Base-by-base conservation (phyloP, 2,797 vertebrate genomes). In the Pseudopleuronectes americanus region DNA sequence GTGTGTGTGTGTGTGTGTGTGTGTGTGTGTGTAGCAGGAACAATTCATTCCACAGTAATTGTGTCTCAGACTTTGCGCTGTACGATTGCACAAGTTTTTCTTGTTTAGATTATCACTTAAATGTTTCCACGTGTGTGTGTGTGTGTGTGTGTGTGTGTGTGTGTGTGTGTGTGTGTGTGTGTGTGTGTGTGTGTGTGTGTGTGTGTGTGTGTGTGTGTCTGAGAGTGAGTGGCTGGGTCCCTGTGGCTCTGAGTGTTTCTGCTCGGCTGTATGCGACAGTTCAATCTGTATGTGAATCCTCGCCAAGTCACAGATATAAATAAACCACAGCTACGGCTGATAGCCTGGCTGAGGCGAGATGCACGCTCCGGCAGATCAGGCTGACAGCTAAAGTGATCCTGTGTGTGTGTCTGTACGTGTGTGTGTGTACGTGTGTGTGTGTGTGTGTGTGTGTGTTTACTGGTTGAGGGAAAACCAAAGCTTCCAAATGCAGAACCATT, bases 231-330 rank as follows among this genome's bases (percentile, higher is more conserved):
- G 2, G 1, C n/a, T 57, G 19, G 56, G 8, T 23, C n/a, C 12
- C 16, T 33, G 21, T 28, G n/a, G 14, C 51, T 51, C 6, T 60
- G 3, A 31, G 24, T 68, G 59, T 24, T 36, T 70, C 6, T 47
- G 53, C 2, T 6, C 49, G 9, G 22, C 21, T 31, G 31, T 23
- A 6, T 33, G 21, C 49, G 68, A 41, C 58, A 8, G 6, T 81
- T 80, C 55, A 74, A 57, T 70, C 36, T 63, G 41, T 65, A 22
- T 58, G 55, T 68, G 70, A 74, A 53, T 70, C 31, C 24, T 33
- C 54, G 71, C 74, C 79, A 85, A 82, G 60, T 62, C 65, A 24
- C 38, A 47, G 71, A 84, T 84, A 85, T 80, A 86, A 88, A 90
- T 85, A 82, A 84, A 79, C 49, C 71, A 28, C 47, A 47, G 64